These are phyloP conservation scores for Rhabdomys pumilio DNA, from an alignment of 2,797 vertebrate genomes.

Conservation along the genomic window DNA sequence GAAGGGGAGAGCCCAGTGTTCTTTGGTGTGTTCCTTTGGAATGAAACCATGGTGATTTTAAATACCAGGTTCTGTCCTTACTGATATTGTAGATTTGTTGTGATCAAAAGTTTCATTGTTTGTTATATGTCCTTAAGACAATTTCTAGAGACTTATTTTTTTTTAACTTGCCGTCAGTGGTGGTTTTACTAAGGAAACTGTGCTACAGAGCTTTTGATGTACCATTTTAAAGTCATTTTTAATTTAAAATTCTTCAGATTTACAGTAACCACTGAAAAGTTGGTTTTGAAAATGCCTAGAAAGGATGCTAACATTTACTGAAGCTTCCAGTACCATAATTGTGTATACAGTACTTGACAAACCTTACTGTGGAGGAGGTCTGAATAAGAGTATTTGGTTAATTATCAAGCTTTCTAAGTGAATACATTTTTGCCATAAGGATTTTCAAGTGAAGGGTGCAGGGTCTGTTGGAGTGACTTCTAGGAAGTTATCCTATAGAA, in stretches of 20 bases:
- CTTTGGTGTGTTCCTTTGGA: neutral
- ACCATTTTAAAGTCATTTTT: constrained; percentile 62
- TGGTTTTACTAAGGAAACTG: neutral
- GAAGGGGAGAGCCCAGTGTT: neutral
- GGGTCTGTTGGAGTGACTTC: constrained; percentile 38
- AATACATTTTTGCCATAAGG: constrained; percentile 49
- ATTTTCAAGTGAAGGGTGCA: constrained; percentile 43
- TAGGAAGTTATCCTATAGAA: constrained; percentile 53
- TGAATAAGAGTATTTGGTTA: constrained; percentile 35
- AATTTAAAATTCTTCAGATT: constrained; percentile 54
- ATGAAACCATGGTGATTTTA: constrained; percentile 26
- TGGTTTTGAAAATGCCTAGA: constrained; percentile 54
- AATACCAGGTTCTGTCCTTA: constrained; percentile 37
- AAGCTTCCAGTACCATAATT: constrained; percentile 55
- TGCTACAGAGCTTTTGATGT: neutral
- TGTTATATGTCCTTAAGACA: constrained; percentile 47
- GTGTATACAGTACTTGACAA: constrained; percentile 19
- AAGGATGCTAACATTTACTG: constrained; percentile 42
- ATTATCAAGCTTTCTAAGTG: constrained; percentile 60
- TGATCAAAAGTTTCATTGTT: constrained; percentile 33
- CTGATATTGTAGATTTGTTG: constrained; percentile 38
- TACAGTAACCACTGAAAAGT: constrained; percentile 50
- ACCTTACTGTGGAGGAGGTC: constrained; percentile 16
- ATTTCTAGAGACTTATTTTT: constrained; percentile 46
- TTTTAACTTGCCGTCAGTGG: neutral